Evolutionary conservation across 2,797 vertebrate genomes (phyloP).

Genomic region (Neosilurus mollespiculum): DNA sequence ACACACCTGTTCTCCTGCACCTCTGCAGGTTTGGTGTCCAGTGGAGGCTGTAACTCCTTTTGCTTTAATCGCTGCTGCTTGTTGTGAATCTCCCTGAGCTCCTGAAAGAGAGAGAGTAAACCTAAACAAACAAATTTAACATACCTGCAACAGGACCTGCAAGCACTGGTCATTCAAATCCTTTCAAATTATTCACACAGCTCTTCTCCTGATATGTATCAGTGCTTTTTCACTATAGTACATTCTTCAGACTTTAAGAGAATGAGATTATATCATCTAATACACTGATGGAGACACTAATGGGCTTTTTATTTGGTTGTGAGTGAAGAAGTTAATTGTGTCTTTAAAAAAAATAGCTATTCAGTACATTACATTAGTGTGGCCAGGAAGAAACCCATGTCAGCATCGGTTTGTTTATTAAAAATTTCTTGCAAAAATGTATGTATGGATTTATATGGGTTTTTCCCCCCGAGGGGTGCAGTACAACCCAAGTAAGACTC

Average conservation of each 20-base stretch:
- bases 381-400: background rate
- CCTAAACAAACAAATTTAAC: conserved; percentile 50
- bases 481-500: too few species aligned
- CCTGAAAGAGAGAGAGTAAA: conserved; percentile 70
- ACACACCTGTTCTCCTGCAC: conserved; percentile 83
- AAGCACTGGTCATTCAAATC: conserved; percentile 28
- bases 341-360: background rate
- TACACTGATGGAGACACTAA: background rate
- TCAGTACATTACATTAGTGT: background rate
- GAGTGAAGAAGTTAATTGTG: too few species aligned
- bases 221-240: conserved; percentile 8
- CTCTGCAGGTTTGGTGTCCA: conserved; percentile 80
- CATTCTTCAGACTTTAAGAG: background rate
- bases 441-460: too few species aligned
- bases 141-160: conserved; percentile 31
- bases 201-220: background rate
- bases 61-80: conserved; percentile 92
- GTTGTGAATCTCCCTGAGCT: conserved; percentile 91
- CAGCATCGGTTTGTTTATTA: too few species aligned
- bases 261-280: background rate
- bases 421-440: too few species aligned
- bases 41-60: conserved; percentile 77
- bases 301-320: background rate
- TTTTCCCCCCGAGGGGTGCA: too few species aligned
- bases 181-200: conserved; percentile 20